Percentiles rank a stretch among this genome's conserved stretches.
These are phyloP conservation scores for Hippopotamyrus pictus DNA, from an alignment of 2,797 vertebrate species.

Conservation along the genomic window DNA sequence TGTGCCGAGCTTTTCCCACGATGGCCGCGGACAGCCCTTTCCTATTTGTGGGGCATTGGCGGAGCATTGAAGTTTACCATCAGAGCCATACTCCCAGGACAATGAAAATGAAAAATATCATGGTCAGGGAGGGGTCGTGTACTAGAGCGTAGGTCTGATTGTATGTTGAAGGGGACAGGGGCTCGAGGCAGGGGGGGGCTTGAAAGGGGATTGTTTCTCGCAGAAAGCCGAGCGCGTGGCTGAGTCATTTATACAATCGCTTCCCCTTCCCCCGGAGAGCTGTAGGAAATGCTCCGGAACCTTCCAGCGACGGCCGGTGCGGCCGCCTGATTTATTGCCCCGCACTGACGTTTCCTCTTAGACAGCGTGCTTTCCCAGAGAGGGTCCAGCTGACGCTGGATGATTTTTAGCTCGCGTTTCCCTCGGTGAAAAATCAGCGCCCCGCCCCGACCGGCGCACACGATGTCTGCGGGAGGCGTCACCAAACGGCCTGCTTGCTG, in stretches of 20 bases:
- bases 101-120: constrained; percentile 10
- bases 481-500: background rate
- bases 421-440: background rate
- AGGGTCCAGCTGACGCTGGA: background rate
- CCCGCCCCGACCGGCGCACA: background rate
- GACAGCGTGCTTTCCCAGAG: background rate
- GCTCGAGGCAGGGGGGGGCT: background rate
- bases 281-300: background rate
- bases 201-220: background rate
- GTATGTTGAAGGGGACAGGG: background rate
- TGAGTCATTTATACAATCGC: background rate
- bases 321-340: background rate
- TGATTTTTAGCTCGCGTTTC: background rate
- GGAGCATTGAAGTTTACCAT: background rate
- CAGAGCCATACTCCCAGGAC: background rate
- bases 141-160: background rate
- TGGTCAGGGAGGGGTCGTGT: background rate
- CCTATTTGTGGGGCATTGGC: background rate
- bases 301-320: background rate
- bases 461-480: background rate
- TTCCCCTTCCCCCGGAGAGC: background rate
- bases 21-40: background rate
- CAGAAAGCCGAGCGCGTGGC: background rate
- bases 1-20: background rate
- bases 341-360: background rate